Percentiles rank a stretch among this genome's conserved stretches.
Conservation (phyloP, 2,113 vertebrate species). For the Vireo altiloquus region DNA sequence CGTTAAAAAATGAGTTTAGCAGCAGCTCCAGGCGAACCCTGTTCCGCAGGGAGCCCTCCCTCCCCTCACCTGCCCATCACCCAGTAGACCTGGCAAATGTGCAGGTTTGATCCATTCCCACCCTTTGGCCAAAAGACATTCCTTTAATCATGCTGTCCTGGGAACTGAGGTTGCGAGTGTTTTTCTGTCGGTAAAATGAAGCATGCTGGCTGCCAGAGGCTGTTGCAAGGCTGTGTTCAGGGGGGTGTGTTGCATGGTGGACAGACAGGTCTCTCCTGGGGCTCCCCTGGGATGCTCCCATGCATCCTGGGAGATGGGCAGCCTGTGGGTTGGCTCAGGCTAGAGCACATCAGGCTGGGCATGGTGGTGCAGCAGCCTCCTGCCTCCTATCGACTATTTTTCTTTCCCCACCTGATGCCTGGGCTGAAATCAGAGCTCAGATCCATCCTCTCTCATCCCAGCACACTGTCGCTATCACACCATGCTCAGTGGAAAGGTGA, state of each 20-base stretch:
- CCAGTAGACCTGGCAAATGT: not conserved
- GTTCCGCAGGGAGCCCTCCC: not conserved
- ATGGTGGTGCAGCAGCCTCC: not conserved
- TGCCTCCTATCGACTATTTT: fast-evolving
- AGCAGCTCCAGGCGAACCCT: not conserved
- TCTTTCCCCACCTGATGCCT: not conserved
- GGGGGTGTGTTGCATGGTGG: fast-evolving
- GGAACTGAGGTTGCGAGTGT: not conserved
- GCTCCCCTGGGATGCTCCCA: not conserved
- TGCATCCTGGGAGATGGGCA: not conserved
- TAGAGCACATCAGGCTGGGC: not conserved
- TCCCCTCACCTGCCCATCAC: not conserved
- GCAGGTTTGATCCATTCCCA: not conserved
- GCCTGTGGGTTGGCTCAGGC: not conserved
- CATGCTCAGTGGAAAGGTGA: not conserved
- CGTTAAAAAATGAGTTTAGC: not conserved
- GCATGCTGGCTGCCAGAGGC: not conserved
- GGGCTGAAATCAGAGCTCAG: not conserved
- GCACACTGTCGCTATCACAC: not conserved
- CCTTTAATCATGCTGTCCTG: not conserved
- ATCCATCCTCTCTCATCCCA: not conserved
- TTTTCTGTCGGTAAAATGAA: not conserved
- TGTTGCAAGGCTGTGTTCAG: not conserved
- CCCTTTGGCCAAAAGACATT: not conserved
- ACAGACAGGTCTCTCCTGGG: not conserved